Base-by-base conservation (phyloP, 2,113 vertebrate genomes). In the Pelmatolapia mariae region DNA sequence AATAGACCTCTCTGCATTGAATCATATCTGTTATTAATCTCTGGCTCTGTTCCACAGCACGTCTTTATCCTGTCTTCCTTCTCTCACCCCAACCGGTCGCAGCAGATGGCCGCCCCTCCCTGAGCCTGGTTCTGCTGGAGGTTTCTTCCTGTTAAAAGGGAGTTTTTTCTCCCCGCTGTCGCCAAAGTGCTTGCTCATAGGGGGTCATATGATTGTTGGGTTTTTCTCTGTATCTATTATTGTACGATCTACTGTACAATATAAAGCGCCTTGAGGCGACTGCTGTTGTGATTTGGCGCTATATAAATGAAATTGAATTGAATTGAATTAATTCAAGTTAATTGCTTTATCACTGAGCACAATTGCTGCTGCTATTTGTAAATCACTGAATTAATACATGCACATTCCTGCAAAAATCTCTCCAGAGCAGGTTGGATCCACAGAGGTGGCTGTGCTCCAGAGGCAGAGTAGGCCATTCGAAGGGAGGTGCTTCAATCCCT, bases 71-170 rank as follows among this genome's bases (percentile, higher is more conserved):
- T 8, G 4, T 50, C 7, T 50, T 50, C 16, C 0, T 16, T 47
- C 45, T 47, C 15, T 47, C 45, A 0, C 7, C 45, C 45, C 15
- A 47, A 47, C 45, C 2, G 0, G 0, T 47, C 45, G 0, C 7
- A 47, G 7, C 45, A 47, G 45, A 16, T 45, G 12, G 43, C 33
- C 12, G 13, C 43, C 43, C 43, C 43, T 45, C 43, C 43, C 43
- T 45, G 13, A 45, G 13, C 43, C 43, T 45, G 43, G 13, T 45
- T 45, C 13, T 45, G 43, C 43, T 0, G 1, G 43, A 45, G 15
- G 43, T 47, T 47, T 47, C 43, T 16, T 47, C 43, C 43, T 47
- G 45, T 47, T 47, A 47, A 47, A 47, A 47, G 45, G 45, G 45
- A 47, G 15, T 47, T 47, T 4, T 47, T 47, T 15, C 45, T 47